These are phyloP conservation scores for Dendroctonus valens DNA, from an alignment of 1,140 invertebrate species.

Conservation along the genomic window DNA sequence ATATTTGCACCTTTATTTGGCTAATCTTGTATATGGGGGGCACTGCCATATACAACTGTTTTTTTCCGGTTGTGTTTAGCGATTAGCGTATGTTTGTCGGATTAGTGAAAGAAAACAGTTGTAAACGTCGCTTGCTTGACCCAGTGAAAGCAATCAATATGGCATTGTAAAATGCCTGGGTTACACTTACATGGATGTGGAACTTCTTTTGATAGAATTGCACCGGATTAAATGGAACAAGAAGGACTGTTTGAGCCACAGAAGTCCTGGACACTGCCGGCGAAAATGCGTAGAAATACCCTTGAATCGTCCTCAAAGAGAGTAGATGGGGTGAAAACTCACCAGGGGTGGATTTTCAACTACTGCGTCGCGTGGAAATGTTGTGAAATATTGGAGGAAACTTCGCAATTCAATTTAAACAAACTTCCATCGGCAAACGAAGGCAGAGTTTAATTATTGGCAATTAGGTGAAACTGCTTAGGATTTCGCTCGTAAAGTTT, in stretches of 20 bases:
- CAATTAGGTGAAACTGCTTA: not conserved
- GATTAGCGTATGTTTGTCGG: not conserved
- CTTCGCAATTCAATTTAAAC: not conserved
- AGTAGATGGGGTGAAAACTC: conserved; percentile 6
- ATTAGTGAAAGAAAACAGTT: not conserved
- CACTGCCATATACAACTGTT: no score
- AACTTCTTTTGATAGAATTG: not conserved
- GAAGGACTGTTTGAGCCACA: not conserved
- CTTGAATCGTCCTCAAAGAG: conserved; percentile 9
- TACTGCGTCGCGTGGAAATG: not conserved
- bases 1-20: no score
- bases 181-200: not conserved
- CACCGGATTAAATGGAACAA: not conserved
- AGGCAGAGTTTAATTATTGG: not conserved
- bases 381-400: not conserved
- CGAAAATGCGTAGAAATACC: conserved; percentile 15
- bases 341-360: not conserved
- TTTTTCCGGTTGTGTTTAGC: no score
- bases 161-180: not conserved
- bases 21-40: no score
- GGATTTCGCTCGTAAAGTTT: not conserved
- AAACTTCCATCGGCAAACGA: not conserved
- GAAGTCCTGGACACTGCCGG: conserved; percentile 4
- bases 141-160: not conserved
- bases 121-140: not conserved